Evolutionary conservation across 2,797 vertebrate species (phyloP).

Genomic region (Pithecia hirsuta): DNA sequence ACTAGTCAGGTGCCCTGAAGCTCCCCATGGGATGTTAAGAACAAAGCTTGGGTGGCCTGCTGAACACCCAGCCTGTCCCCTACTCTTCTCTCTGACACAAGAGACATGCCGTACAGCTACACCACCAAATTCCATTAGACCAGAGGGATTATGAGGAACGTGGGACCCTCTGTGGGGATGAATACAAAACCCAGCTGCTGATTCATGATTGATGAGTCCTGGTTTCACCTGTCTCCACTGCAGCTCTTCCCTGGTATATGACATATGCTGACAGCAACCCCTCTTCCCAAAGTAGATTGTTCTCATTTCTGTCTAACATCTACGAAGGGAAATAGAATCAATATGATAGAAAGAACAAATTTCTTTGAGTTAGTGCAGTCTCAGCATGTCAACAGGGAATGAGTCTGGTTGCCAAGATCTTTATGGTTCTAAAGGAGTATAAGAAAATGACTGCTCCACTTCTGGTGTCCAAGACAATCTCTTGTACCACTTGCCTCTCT

Average conservation of each 20-base stretch:
- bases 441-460: slow-evolving; percentile 42
- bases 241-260: background rate
- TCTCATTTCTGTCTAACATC: slow-evolving; percentile 46
- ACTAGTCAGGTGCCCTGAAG: background rate
- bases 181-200: background rate
- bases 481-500: background rate
- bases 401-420: background rate
- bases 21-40: background rate
- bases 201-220: background rate
- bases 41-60: background rate
- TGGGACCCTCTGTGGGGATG: background rate
- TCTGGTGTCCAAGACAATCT: slow-evolving; percentile 31
- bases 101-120: background rate
- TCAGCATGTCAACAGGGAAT: background rate
- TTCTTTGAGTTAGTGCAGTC: slow-evolving; percentile 6
- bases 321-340: slow-evolving; percentile 48
- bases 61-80: background rate
- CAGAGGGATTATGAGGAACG: background rate
- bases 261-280: background rate
- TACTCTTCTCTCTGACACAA: background rate
- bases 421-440: slow-evolving; percentile 6
- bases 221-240: slow-evolving; percentile 18
- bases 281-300: background rate
- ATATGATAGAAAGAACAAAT: slow-evolving; percentile 4
- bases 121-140: background rate